Percentiles rank a stretch among this genome's conserved stretches.
These are phyloP conservation scores for Barypeithes pellucidus DNA, from an alignment of 2,888 invertebrate species.

Conservation along the genomic window DNA sequence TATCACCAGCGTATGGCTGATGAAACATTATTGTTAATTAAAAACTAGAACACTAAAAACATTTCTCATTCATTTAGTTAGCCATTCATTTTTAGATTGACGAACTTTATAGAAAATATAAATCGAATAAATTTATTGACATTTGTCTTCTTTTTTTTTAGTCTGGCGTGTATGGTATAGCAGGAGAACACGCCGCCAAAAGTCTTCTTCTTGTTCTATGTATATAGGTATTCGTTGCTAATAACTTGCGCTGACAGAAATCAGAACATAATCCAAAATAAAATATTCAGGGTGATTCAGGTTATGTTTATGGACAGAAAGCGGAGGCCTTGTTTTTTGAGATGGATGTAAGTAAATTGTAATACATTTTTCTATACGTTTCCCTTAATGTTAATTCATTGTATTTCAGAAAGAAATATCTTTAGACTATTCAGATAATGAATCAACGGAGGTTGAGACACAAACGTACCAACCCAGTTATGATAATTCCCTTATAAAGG, in stretches of 20 bases:
- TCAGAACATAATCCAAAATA: too few species aligned
- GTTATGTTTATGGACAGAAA: neutral
- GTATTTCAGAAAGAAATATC: neutral
- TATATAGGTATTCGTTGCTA: too few species aligned
- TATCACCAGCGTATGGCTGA: slow-evolving; percentile 76
- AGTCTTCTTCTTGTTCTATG: too few species aligned
- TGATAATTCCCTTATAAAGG: slow-evolving; percentile 8
- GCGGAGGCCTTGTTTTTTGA: neutral
- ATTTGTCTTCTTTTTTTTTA: neutral
- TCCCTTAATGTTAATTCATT: neutral
- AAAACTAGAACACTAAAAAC: neutral
- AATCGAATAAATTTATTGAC: too few species aligned
- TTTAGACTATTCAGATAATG: slow-evolving; percentile 1
- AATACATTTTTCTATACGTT: neutral
- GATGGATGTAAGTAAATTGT: slow-evolving; percentile 6
- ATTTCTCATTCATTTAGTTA: neutral
- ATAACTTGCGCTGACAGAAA: too few species aligned
- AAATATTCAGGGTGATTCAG: neutral
- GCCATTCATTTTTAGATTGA: neutral
- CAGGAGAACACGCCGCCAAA: neutral
- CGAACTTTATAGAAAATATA: too few species aligned
- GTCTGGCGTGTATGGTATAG: neutral
- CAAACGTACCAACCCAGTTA: neutral
- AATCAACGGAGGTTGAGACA: neutral
- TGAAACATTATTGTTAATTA: slow-evolving; percentile 63